Evolutionary conservation across 2,113 vertebrate species (phyloP).

Genomic region (Penelope pileata): DNA sequence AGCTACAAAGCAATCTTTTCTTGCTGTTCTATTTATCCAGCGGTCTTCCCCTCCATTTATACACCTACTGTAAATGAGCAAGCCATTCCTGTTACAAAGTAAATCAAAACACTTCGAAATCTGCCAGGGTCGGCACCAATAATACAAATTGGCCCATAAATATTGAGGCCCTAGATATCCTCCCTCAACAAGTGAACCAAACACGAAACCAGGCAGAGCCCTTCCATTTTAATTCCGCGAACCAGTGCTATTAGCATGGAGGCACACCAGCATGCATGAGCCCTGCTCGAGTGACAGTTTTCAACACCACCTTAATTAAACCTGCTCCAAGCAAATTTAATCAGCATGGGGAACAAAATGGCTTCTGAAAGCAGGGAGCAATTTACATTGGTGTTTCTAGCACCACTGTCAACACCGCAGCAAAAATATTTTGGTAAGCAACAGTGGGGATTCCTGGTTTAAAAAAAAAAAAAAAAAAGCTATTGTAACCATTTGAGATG

Average conservation of each 20-base stretch:
- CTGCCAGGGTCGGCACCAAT: slow-evolving; percentile 8
- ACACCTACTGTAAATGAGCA: background rate
- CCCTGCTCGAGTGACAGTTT: background rate
- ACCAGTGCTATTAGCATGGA: background rate
- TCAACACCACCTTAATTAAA: slow-evolving; percentile 67
- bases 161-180: slow-evolving; percentile 20
- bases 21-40: background rate
- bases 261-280: background rate
- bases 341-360: background rate
- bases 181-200: slow-evolving; percentile 48
- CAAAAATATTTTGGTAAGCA: background rate
- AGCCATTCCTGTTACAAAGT: background rate
- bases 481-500: background rate
- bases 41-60: background rate
- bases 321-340: slow-evolving; percentile 55
- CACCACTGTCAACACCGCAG: background rate
- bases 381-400: background rate
- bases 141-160: slow-evolving; percentile 55
- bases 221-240: slow-evolving; percentile 19
- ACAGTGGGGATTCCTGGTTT: background rate
- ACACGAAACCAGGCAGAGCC: slow-evolving; percentile 1
- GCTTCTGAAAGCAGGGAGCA: slow-evolving; percentile 37
- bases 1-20: background rate
- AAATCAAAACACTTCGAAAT: slow-evolving; percentile 53
- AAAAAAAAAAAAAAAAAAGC: background rate